Base-by-base conservation (phyloP, 2,113 vertebrate genomes). In the Leucopternis melanops region DNA sequence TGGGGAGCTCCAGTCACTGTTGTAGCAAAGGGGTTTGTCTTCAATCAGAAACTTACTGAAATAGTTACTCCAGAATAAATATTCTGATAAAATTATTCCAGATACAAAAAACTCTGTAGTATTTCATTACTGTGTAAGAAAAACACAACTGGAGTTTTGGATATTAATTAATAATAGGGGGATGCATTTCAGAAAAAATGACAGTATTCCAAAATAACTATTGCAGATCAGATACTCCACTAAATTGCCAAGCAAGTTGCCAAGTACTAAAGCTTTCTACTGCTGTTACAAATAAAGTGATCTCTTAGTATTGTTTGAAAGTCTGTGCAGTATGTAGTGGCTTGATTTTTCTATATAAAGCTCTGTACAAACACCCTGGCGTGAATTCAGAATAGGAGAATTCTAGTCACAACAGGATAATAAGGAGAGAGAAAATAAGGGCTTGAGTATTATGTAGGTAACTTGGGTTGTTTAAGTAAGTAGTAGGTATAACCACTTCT, bases 401-500 rank as follows among this genome's bases (percentile, higher is more conserved):
- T 32, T 94, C 85, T 94, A 93, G 67, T 81, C 67, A 66, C 58
- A 61, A 86, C 47, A 86, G 49, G 65, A 85, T 91, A 86, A 84
- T 83, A 90, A 82, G 40, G 8, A 52, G 86, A 95, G 61, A 80
- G 26, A 94, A 95, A 87, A 83, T 81, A 74, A 62, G 25, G 31
- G 27, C 88, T 94, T 94, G 71, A 94, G 45, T 92, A 86, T 75
- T 73, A 61, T 83, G n/a, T 90, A 61, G 47, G 7, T 86, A 88
- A 80, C 73, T 92, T 87, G 40, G 49, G 38, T 73, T 92, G 93
- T 95, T 88, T 36, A 96, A 96, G 88, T 71, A 86, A 96, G 81
- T 50, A 75, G 54, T 70, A 78, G 79, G 91, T 96, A 84, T 36
- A 92, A 85, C 63, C 31, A 75, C 71, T 88, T 95, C 66, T 84